phyloP scores from a whole-genome alignment of 1,140 invertebrate species.

The Macrotrachela quadricornifera region DNA sequence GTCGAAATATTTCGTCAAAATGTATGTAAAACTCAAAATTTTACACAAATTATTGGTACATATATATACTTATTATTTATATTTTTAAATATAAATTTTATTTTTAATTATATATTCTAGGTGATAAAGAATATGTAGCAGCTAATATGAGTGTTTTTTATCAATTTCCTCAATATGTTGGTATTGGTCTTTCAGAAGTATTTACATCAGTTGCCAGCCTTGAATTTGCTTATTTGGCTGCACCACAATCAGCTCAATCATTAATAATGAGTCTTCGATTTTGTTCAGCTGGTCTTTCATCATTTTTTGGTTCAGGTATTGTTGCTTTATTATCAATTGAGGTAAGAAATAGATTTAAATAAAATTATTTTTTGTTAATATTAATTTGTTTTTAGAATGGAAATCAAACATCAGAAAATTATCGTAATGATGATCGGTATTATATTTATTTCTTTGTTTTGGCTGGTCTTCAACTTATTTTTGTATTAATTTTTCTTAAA shows the following conservation, averaged over 20 bases:
- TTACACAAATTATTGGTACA: slow-evolving; percentile 18
- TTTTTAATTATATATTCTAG: no score
- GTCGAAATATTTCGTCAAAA: neutral
- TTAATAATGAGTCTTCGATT: slow-evolving; percentile 31
- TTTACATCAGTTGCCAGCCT: slow-evolving; percentile 26
- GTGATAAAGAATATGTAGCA: slow-evolving; percentile 19
- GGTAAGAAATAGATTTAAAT: no score
- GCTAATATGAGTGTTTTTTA: slow-evolving; percentile 25
- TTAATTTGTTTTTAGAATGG: neutral
- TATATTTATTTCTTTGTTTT: slow-evolving; percentile 30
- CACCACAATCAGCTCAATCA: slow-evolving; percentile 34
- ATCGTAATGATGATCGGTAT: neutral
- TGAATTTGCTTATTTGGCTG: slow-evolving; percentile 34
- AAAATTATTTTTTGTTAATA: no score
- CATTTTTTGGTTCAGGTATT: no score
- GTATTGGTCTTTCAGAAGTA: slow-evolving; percentile 26
- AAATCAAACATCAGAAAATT: neutral
- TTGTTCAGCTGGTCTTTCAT: no score
- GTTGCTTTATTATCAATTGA: no score
- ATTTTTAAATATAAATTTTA: no score
- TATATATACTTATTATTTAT: no score
- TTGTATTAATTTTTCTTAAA: slow-evolving; percentile 16
- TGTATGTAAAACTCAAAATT: neutral
- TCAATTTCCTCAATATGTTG: slow-evolving; percentile 28
- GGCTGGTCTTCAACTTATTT: slow-evolving; percentile 26